Evolutionary conservation across 1,140 invertebrate genomes (phyloP), one percentile per base, ranked within the genome.

Genomic region (Pseudobourletiella spinata): DNA sequence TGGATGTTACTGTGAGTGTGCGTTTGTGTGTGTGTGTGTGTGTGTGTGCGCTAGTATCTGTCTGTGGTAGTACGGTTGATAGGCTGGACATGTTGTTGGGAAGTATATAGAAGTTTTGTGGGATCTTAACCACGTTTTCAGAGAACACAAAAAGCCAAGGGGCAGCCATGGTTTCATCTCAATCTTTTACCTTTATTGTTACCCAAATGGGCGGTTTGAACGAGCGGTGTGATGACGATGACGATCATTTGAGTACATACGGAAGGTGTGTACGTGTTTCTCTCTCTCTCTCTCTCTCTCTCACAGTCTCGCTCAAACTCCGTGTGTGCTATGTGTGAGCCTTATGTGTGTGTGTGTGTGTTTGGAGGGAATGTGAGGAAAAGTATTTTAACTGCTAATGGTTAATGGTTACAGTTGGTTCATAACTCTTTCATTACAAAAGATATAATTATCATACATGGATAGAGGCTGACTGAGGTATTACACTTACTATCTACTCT

Each of bases 371-470:
- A n/a, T n/a, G n/a, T n/a, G n/a, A n/a, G n/a, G n/a, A n/a, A n/a
- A 61, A 66, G 30, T 66, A 66, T 66, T 66, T 63, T 66, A 63
- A 66, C 65, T 59, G 60, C 65, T 66, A 62, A 66, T 63, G 61
- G 65, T 63, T 66, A 62, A 66, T 66, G 65, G 65, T 66, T 59
- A 66, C 61, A 48, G 60, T 48, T 55, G 35, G 46, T 48, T 59
- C 65, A 66, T 66, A 66, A 66, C 60, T 66, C 61, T 63, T 63
- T 63, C 61, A 62, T 66, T 63, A 55, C 57, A 63, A 63, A 63
- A 66, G 56, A 66, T 63, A 66, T 66, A 66, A 66, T 66, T 66
- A 66, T 66, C 65, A 66, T 66, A 63, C 44, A 59, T 51, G 63
- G 57, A n/a, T 56, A 59, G 50, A 59, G 57, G 63, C 43, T n/a